Evolutionary conservation across 2,888 invertebrate genomes (phyloP).

Genomic region (Baccha elongata): DNA sequence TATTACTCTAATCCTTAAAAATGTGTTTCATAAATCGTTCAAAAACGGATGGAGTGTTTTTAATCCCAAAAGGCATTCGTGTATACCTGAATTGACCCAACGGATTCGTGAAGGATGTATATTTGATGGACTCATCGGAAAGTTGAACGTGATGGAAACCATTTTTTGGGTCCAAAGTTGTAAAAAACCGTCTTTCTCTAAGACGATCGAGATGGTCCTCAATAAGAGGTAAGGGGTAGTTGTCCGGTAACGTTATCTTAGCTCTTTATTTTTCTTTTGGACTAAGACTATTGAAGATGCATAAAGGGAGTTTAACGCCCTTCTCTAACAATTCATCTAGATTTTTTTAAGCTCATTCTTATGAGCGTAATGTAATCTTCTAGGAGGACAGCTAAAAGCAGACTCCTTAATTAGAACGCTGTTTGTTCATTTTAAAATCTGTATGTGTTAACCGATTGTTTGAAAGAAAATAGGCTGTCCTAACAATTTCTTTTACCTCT

Average conservation of each 20-base stretch:
- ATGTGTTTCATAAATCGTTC: constrained; percentile 24
- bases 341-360: constrained; percentile 17
- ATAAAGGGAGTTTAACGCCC: constrained; percentile 24
- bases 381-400: constrained; percentile 18
- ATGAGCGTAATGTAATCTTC: constrained; percentile 26
- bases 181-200: constrained; percentile 36
- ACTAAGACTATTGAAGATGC: constrained; percentile 68
- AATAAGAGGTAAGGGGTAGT: constrained; percentile 30
- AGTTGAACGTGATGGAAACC: constrained; percentile 29
- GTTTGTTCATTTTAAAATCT: constrained; percentile 45
- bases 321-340: constrained; percentile 24
- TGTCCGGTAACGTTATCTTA: constrained; percentile 46
- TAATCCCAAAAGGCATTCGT: constrained; percentile 3
- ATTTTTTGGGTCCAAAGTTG: constrained; percentile 24
- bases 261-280: constrained; percentile 49
- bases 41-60: constrained; percentile 46
- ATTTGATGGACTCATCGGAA: constrained; percentile 31
- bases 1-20: constrained; percentile 2
- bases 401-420: constrained; percentile 29
- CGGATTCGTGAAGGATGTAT: constrained; percentile 30
- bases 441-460: neutral
- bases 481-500: constrained; percentile 12
- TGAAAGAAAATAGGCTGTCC: constrained; percentile 8
- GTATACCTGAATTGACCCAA: constrained; percentile 2
- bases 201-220: constrained; percentile 42